Conservation (phyloP, 2,113 vertebrate species). For the Prionailurus viverrinus region DNA sequence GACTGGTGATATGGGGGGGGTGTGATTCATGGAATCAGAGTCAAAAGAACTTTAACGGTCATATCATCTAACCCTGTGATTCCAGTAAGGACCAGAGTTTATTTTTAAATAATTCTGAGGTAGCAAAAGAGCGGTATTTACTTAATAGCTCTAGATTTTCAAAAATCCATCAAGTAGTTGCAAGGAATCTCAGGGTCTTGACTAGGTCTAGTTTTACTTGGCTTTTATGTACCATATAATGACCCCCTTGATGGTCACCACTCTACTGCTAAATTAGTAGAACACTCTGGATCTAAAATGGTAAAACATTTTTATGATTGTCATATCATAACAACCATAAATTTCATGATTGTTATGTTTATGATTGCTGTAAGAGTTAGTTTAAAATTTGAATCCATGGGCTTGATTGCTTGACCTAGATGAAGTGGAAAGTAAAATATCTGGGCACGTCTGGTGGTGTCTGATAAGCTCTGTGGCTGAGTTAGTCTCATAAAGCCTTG, state of each 20-base stretch:
- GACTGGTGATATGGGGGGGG: not conserved
- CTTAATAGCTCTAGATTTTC: not conserved
- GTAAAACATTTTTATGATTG: not conserved
- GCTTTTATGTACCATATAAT: not conserved
- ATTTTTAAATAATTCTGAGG: constrained; percentile 32
- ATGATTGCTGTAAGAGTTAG: not conserved
- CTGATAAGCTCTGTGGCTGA: not conserved
- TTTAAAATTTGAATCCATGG: not conserved
- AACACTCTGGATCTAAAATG: not conserved
- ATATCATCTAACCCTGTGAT: not conserved
- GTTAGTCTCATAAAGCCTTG: not conserved
- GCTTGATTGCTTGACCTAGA: not conserved
- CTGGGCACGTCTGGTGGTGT: not conserved
- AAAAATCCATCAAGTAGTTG: not conserved
- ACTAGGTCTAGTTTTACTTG: not conserved
- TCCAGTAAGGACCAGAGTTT: not conserved
- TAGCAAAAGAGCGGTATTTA: not conserved
- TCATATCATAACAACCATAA: not conserved
- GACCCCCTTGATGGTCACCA: not conserved
- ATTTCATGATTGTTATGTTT: not conserved
- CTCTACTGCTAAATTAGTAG: not conserved
- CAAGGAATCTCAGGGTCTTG: not conserved
- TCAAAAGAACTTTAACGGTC: not conserved
- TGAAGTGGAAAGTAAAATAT: not conserved
- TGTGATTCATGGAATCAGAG: not conserved